phyloP scores from a whole-genome alignment of 2,113 vertebrate species.

The Pterophyllum scalare region DNA sequence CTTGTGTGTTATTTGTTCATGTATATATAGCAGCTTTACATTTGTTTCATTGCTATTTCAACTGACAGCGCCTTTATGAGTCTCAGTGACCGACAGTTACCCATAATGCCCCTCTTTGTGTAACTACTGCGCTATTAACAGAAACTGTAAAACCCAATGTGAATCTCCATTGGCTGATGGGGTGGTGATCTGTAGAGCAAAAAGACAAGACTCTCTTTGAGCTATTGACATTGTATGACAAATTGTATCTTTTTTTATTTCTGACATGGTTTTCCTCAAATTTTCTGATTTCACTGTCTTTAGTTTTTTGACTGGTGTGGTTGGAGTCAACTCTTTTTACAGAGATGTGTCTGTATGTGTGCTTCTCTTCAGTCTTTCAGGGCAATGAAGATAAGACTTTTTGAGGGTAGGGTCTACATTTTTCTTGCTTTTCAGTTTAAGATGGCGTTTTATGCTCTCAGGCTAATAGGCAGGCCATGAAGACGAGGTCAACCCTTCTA shows the following conservation, averaged over 20 bases:
- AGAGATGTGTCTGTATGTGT: neutral
- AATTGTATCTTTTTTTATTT: constrained; percentile 10
- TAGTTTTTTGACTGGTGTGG: neutral
- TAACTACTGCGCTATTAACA: neutral
- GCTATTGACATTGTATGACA: neutral
- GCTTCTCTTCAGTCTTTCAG: neutral
- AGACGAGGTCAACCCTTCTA: neutral
- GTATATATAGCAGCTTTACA: too few relatives aligned
- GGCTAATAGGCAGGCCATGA: neutral
- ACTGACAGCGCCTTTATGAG: neutral
- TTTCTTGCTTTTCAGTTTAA: constrained; percentile 17
- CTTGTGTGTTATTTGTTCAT: neutral
- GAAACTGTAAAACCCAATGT: neutral
- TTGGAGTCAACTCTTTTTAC: neutral
- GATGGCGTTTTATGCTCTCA: neutral
- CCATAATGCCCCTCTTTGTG: neutral
- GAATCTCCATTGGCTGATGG: constrained; percentile 25
- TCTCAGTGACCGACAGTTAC: neutral
- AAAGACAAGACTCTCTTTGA: constrained; percentile 28
- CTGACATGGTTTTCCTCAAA: constrained; percentile 10
- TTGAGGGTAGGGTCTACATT: neutral
- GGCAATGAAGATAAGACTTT: neutral
- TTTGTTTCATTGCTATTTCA: neutral
- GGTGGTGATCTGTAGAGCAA: constrained; percentile 34
- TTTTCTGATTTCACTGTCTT: constrained; percentile 17